A percentile compares a stretch with the other conserved stretches of the same genome.
Conservation (phyloP, 2,113 vertebrate genomes). For the Antechinus flavipes region DNA sequence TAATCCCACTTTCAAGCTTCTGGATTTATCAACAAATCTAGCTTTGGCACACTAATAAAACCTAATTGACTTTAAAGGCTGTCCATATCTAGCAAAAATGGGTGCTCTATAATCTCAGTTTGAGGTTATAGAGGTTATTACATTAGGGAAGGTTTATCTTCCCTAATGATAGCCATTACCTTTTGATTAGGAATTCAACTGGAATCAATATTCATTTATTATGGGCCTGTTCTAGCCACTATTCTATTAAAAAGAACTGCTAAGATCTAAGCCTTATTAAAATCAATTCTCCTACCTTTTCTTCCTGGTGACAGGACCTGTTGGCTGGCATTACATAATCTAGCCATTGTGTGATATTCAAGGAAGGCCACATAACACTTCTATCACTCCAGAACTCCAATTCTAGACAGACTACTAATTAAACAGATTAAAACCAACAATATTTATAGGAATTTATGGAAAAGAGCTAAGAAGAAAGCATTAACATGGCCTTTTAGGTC, state of each 20-base stretch:
- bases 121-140: no score
- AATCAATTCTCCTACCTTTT: neutral
- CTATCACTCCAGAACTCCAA: neutral
- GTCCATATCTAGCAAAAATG: neutral
- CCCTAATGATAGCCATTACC: neutral
- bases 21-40: neutral
- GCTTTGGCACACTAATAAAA: neutral
- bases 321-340: neutral
- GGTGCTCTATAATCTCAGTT: neutral
- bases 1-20: neutral
- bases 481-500: neutral
- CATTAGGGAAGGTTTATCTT: neutral
- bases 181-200: neutral
- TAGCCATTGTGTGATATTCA: neutral
- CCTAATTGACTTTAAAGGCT: neutral
- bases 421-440: neutral
- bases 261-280: neutral
- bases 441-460: neutral
- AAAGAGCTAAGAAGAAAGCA: neutral
- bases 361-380: neutral
- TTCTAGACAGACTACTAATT: neutral
- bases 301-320: neutral
- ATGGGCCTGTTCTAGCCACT: neutral
- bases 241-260: neutral
- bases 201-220: neutral